Conservation (phyloP, 2,797 vertebrate genomes). For the Cryptoprocta ferox region DNA sequence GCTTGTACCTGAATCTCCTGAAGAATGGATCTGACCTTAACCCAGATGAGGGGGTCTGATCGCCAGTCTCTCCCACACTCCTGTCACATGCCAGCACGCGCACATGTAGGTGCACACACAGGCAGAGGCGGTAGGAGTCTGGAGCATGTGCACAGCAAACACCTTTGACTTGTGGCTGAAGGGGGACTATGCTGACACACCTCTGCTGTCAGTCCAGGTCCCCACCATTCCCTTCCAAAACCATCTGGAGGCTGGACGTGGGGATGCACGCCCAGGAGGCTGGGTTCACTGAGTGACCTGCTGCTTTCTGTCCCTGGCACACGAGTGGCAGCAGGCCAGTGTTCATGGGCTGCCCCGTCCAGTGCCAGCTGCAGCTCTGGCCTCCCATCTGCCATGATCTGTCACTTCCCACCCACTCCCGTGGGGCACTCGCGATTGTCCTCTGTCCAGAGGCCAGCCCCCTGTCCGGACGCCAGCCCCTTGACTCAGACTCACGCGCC, state of each 20-base stretch:
- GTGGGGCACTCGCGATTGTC: neutral
- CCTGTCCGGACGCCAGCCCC: neutral
- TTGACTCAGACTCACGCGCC: constrained; percentile 6
- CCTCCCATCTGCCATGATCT: neutral
- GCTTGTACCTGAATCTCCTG: neutral
- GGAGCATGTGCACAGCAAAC: neutral
- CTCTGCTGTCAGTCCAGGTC: neutral
- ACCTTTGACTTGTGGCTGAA: neutral
- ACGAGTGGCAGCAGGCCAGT: no score
- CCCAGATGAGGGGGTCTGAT: neutral
- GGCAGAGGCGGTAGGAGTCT: neutral
- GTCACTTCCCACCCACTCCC: constrained; percentile 6
- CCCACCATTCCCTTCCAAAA: neutral
- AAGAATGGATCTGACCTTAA: neutral
- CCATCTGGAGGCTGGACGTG: neutral
- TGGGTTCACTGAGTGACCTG: neutral
- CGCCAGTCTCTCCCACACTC: neutral
- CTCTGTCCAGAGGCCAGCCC: neutral
- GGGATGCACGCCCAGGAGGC: neutral
- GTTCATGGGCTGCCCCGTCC: neutral
- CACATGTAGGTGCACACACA: fast-evolving
- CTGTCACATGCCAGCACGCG: fast-evolving
- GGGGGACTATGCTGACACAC: fast-evolving
- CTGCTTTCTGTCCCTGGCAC: neutral
- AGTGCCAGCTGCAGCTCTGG: neutral